Evolutionary conservation across 2,888 invertebrate genomes (phyloP).

Genomic region (Danaus chrysippus): DNA sequence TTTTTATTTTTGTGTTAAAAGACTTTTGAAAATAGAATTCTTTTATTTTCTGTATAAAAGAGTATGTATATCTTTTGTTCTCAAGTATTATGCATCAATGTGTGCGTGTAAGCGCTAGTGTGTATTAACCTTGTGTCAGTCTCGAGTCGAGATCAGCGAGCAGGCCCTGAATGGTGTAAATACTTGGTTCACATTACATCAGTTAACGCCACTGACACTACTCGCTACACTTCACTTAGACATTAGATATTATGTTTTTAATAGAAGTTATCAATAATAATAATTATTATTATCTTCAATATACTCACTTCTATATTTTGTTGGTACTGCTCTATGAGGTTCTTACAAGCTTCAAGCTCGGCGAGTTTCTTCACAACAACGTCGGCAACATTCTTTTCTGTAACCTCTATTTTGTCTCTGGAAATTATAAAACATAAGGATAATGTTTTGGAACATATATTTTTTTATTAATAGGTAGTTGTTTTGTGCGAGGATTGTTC

Average conservation of each 20-base stretch:
- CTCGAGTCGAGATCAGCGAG: conserved; percentile 75
- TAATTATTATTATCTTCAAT: not conserved
- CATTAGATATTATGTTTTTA: not conserved
- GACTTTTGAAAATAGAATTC: too few relatives aligned
- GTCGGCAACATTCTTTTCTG: conserved; percentile 68
- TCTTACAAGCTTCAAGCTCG: conserved; percentile 66
- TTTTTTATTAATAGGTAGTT: not conserved
- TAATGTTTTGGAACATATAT: not conserved
- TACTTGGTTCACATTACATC: conserved; percentile 75
- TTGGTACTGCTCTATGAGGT: conserved; percentile 67
- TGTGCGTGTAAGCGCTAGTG: conserved; percentile 60
- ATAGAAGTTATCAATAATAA: too few relatives aligned
- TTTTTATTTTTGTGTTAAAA: too few relatives aligned
- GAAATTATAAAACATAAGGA: conserved; percentile 27
- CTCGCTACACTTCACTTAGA: conserved; percentile 12
- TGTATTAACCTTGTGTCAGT: conserved; percentile 71
- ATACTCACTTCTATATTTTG: conserved; percentile 68
- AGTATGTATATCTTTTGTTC: not conserved
- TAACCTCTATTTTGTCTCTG: conserved; percentile 70
- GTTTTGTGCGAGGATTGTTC: too few relatives aligned
- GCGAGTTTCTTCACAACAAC: conserved; percentile 70
- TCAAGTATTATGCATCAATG: conserved; percentile 12
- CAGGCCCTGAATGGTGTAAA: conserved; percentile 76
- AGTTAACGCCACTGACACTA: conserved; percentile 66
- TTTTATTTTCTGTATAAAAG: not conserved